Base-by-base conservation (phyloP, 1,140 invertebrate genomes). In the Drosophila triauraria region DNA sequence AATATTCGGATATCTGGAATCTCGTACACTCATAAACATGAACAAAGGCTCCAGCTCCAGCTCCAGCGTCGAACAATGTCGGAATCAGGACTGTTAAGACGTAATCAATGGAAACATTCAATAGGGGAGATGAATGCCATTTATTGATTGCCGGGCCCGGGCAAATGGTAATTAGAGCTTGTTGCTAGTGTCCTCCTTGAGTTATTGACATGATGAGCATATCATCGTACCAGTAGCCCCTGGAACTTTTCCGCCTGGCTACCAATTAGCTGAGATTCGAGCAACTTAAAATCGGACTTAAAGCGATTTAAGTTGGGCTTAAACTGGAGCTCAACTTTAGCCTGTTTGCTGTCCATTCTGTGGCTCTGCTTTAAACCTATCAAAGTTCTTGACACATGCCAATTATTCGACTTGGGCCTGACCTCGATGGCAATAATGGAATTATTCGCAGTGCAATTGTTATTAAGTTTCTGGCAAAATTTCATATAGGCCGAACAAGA, bases 121-220 rank as follows among this genome's bases (percentile, higher is more conserved):
- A 59, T 43, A 20, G 42, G n/a, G 27, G 8, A 50, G 25, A 30
- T 50, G 53, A 72, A 50, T 72, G 69, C 44, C 38, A 60, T 72
- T 59, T 71, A 72, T 72, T 60, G 69, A 72, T 72, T 72, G 27
- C 46, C 17, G 0, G 12, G 1, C 13, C n/a, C n/a, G 15, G 38
- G 30, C 69, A 35, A 54, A 54, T 46, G 35, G 47, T 71, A 71
- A 72, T 72, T 72, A 71, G 57, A 60, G 57, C 48, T 62, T 62
- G 35, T 20, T 35, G 40, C 69, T 42, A 70, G 47, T 51, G 65
- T 44, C 44, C 43, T 62, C 23, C 42, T 54, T 51, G 68, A 72
- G 38, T 53, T 61, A 72, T 72, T 32, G 56, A 61, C 56, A 72
- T 47, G 54, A 74, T 74, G 71, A 47, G 67, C 54, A 12, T 42